Base-by-base conservation (phyloP, 2,113 vertebrate genomes). In the Anhinga rufa region DNA sequence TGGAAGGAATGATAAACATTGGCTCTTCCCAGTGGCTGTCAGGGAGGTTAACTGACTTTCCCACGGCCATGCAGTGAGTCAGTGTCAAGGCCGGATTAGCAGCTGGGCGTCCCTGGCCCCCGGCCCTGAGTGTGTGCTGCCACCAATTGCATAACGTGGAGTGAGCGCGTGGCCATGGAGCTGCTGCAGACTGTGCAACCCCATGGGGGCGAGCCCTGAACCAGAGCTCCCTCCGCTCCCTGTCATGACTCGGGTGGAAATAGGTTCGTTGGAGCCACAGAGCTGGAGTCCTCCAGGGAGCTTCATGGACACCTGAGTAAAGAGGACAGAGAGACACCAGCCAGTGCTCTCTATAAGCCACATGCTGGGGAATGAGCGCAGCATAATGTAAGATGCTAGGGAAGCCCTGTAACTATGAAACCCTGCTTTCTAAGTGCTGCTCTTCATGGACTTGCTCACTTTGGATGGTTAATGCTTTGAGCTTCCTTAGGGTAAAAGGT, bases 41-140 rank as follows among this genome's bases (percentile, higher is more conserved):
- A 52, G 88, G 61, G 77, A 95, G 77, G 91, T 74, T 88, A 76
- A 66, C 49, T n/a, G 97, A 32, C 91, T 91, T 95, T 97, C 96
- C 97, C 96, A 95, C 29, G 70, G 92, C 84, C n/a, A 0, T 65
- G 69, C 77, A 70, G 55, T 58, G 87, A 25, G 78, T 95, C 93
- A 62, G 86, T 90, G 92, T 88, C 7, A 6, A 77, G 78, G 94
- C 58, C 14, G 96, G 89, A 95, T 96, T 92, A 93, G 95, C 92
- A 92, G 82, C 84, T 66, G 96, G 92, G 91, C 0, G 6, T 85
- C 90, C 90, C 94, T 97, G 96, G 96, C 95, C 38, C 18, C 78
- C 2, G 0, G 95, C 95, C 96, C 96, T 62, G 70, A 60, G 42
- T 1, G 1, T 28, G 26, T 0, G 2, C 58, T 0, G 10, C 12